Evolutionary conservation across 1,140 invertebrate genomes (phyloP).

Genomic region (Cydia strobilella): DNA sequence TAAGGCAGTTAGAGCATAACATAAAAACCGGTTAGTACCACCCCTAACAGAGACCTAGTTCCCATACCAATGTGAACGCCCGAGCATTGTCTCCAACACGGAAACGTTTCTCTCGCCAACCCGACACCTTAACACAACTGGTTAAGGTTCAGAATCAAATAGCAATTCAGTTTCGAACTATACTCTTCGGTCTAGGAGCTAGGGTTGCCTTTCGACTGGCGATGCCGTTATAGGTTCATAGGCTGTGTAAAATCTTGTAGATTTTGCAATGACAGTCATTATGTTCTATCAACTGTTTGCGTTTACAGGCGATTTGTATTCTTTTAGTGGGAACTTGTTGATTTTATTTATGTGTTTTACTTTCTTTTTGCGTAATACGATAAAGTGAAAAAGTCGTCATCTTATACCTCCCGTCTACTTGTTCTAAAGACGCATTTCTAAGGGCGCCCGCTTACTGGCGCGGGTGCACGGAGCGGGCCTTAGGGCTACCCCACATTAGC

Average conservation of each 20-base stretch:
- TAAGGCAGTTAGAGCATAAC: not conserved
- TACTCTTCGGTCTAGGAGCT: not conserved
- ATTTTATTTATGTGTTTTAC: not conserved
- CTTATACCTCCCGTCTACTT: no score
- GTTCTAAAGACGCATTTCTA: no score
- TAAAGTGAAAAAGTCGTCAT: no score
- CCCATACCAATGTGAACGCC: constrained; percentile 21
- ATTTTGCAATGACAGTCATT: constrained; percentile 15
- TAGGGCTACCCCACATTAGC: no score
- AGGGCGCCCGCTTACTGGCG: no score
- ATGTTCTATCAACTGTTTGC: not conserved
- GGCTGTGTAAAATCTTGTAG: not conserved
- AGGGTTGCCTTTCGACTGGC: not conserved
- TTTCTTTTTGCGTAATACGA: not conserved
- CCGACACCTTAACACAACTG: not conserved
- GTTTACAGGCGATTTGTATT: not conserved
- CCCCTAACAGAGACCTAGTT: constrained; percentile 25
- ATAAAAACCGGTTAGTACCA: not conserved
- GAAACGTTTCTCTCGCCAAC: not conserved
- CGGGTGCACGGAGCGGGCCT: no score
- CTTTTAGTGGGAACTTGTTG: not conserved
- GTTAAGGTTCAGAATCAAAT: not conserved
- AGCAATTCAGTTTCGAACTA: not conserved
- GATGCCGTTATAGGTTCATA: not conserved
- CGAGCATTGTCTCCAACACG: constrained; percentile 10